Evolutionary conservation across 2,888 invertebrate genomes (phyloP), one percentile per base, ranked within the genome.

Genomic region (Tinea semifulvella): DNA sequence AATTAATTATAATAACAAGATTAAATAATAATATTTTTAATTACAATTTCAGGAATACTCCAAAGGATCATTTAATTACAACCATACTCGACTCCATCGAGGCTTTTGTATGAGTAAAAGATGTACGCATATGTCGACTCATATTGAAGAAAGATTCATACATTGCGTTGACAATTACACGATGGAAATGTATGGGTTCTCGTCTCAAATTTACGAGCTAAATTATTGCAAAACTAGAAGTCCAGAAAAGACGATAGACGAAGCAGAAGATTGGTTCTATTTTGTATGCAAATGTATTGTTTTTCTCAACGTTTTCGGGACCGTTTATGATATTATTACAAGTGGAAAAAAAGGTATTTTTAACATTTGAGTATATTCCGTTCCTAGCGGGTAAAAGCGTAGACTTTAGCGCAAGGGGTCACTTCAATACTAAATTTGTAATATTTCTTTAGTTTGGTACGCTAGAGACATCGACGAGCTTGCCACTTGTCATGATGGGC

Each of bases 21-120:
- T n/a, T n/a, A n/a, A n/a, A n/a, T n/a, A n/a, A n/a, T n/a, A n/a
- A n/a, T n/a, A n/a, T n/a, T n/a, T n/a, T n/a, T n/a, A n/a, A n/a
- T n/a, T n/a, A n/a, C n/a, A n/a, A n/a, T 38, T 40, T 13, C 22
- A 40, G 0, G 42, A 26, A 42, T 42, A 27, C 16, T 42, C 42
- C 8, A 27, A 42, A 17, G 42, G 13, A 8, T 42, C 25, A 2
- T 40, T 8, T 18, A 40, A 20, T n/a, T 40, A 40, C 11, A 40
- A 40, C 20, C 40, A 25, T 19, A 40, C 40, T n/a, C 40, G 20
- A 4, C 5, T 40, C 10, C 40, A 40, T 13, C 40, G 40, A 13
- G 40, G 40, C 8, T 40, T 40, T 13, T 40, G 40, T 11, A 25
- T 40, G 22, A 40, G 22, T 11, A 20, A n/a, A 11, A 3, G 42